Evolutionary conservation across 2,888 invertebrate genomes (phyloP), one percentile per base, ranked within the genome.

Genomic region (Drosophila falleni): DNA sequence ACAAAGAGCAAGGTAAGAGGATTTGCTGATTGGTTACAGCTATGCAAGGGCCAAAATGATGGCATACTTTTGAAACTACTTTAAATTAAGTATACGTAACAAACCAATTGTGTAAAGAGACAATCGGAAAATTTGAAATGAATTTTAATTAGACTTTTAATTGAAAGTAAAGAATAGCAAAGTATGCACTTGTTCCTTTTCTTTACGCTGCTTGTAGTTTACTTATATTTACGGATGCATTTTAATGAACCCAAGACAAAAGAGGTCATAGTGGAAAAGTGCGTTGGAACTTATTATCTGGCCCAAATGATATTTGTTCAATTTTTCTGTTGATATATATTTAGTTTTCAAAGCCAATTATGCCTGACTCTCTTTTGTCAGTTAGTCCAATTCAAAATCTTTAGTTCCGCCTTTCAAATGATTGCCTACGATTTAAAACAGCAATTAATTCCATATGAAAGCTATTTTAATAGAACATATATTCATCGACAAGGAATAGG

Each of bases 1-100:
- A 9, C 26, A 19, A 10, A 16, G 29, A 16, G 35, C 3, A 10
- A 10, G 42, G 8, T 23, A 29, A 15, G 44, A n/a, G 37, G 56
- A 23, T 44, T 58, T 19, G 13, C 42, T 70, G 61, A 70, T 61
- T 70, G 70, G 54, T 51, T 75, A 49, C 37, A 41, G 44, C 44
- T 37, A 41, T 31, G 41, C 46, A 37, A 41, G 46, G 16, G n/a
- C n/a, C 31, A 19, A 53, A 42, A 11, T 29, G 29, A 15, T 47
- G 55, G 15, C 46, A 19, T 49, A 67, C 58, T 63, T 49, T 19
- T 15, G 37, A 9, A 53, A 13, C 13, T 15, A 37, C 35, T 49
- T 16, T n/a, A 31, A 47, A 29, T 39, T 35, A 31, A 33, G 15
- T 31, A 26, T 35, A 42, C 42, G 10, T 29, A 9, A 13, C 58